Conservation (phyloP, 2,113 vertebrate species). For the Otocyon megalotis region DNA sequence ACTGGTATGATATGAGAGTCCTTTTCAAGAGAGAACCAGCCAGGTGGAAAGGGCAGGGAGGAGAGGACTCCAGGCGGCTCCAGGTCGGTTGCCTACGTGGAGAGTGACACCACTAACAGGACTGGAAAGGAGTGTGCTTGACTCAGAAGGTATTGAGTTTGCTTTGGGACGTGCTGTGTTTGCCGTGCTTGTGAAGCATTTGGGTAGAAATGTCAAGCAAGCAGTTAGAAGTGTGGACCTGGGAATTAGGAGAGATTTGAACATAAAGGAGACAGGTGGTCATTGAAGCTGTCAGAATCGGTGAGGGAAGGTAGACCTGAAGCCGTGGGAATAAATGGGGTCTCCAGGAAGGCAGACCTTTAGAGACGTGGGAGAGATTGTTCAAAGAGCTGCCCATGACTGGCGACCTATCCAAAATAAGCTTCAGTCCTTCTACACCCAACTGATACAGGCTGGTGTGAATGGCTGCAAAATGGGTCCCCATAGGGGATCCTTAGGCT, state of each 20-base stretch:
- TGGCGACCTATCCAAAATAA: background rate
- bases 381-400: background rate
- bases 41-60: too few species aligned
- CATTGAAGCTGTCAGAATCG: background rate
- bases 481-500: background rate
- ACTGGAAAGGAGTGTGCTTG: background rate
- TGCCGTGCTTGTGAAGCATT: background rate
- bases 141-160: background rate
- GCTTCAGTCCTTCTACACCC: background rate
- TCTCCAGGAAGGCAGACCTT: background rate
- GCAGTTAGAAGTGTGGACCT: background rate
- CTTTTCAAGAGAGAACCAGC: background rate
- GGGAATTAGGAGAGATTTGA: background rate
- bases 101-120: background rate
- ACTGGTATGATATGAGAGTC: background rate
- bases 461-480: background rate
- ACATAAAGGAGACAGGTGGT: background rate
- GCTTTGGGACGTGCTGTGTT: rapidly evolving
- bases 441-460: rapidly evolving
- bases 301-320: background rate
- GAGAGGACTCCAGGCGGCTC: background rate
- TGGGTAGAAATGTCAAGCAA: background rate
- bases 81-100: rapidly evolving
- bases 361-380: background rate
- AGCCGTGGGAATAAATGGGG: background rate